Base-by-base conservation (phyloP, 1,140 invertebrate species). In the Vanessa atalanta region DNA sequence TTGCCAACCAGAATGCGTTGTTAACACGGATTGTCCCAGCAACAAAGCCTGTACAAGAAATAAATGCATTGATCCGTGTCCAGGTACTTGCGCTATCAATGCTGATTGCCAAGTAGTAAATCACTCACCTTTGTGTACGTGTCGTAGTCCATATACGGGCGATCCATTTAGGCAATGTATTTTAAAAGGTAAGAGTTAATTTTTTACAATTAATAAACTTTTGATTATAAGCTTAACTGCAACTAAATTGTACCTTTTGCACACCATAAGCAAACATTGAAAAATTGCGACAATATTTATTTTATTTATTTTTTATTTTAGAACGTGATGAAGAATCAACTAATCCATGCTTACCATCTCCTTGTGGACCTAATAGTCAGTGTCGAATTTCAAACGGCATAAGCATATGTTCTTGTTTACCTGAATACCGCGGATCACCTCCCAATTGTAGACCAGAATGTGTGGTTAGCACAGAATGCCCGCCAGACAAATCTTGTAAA, bases 51-150 rank as follows among this genome's bases (percentile, higher is more conserved):
- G 96, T 81, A 89, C 94, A 37, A 94, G 94, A 80, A 95, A 95
- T 79, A 96, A 96, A 93, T 96, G 96, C 81, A 91, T 90, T 74
- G 94, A 97, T 90, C 96, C 96, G 15, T 97, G 96, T 81, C 93
- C 94, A 3, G 95, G 95, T 67, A 95, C 95, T 20, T 97, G 97
- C 87, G 96, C 96, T 15, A 80, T 93, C 43, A 95, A 96, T 90
- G 96, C 96, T 5, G 94, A 95, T 70, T 97, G 96, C 87, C 93
- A 93, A 80, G 95, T 97, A 2, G 94, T 95, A 1, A 96, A 96
- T 86, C 96, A 97, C 90, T 94, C 95, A n/a, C 96, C 97, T 26
- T 94, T 95, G 65, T 97, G 96, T 83, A 95, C 94, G 47, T 97
- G 96, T 84, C 93, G 95, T n/a, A 79, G 93, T 26, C 95, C 95